Evolutionary conservation across 1,140 invertebrate genomes (phyloP), one percentile per base, ranked within the genome.

Genomic region (Cepaea nemoralis): DNA sequence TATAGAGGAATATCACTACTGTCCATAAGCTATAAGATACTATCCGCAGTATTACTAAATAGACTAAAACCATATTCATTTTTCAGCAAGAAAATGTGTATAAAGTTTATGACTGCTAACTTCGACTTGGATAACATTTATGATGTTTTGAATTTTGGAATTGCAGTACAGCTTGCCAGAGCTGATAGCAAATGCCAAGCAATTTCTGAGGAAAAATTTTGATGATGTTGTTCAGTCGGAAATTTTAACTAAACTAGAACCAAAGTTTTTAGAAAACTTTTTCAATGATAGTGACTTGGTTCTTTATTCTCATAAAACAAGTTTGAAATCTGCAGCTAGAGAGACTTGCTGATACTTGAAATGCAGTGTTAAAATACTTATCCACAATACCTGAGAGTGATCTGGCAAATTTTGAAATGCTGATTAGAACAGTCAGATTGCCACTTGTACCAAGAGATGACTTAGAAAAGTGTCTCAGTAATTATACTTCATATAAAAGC

Each of bases 201-300:
- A 69, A 16, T 78, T 69, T 45, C 33, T 78, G 16, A 42, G 19
- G 19, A 31, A 78, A 55, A 2, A 69, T 14, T 35, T 78, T 8
- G 39, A 67, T 42, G 31, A 42, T 24, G 63, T 78, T 33, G 69
- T 40, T 2, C n/a, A 67, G 48, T 69, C 77, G 33, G n/a, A 22
- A 0, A n/a, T 10, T 6, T 78, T 78, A 39, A 33, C 42, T 19
- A 16, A 69, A n/a, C 24, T 78, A 10, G 22, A 69, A 5, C 77
- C 77, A 45, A 37, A 42, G 22, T 78, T 42, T 69, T 27, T 78
- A 24, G 59, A 39, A 10, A 39, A 22, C 1, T 45, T 78, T 45
- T 69, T 78, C n/a, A 22, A 69, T 0, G 66, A 78, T 45, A 66
- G 70, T 40, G 35, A 69, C 31, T 78, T 78, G 40, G 27, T 78